Evolutionary conservation across 1,140 invertebrate species (phyloP), one percentile per base, ranked within the genome.

Genomic region (Pachyrhynchus sulphureomaculatus): DNA sequence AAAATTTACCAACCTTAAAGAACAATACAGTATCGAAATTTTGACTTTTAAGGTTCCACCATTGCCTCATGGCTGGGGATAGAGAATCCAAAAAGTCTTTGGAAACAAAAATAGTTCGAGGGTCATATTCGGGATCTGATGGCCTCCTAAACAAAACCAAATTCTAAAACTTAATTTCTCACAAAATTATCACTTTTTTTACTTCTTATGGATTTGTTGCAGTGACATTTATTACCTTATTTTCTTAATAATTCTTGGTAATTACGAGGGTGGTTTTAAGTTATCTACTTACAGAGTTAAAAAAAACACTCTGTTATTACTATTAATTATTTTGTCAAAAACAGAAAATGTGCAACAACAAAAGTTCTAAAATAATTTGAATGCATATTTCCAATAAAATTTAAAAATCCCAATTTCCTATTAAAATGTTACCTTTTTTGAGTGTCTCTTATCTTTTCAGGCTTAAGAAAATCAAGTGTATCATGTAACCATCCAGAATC

Each of bases 1-100:
- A 99, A 78, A 99, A 99, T 80, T 99, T 99, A 1, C 96, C 96
- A 64, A 98, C 88, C 89, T 99, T 99, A 75, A 99, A 99, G 76
- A 99, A 99, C 0, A 99, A 76, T 29, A 99, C 84, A 63, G 91
- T 91, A 73, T 99, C 96, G 77, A 84, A 97, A 78, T 98, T 84
- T 26, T 86, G 75, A 0, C 86, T 81, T 76, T 99, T 99, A 58
- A 99, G 80, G 9, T 90, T 85, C 98, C 98, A 99, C 97, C 97
- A 99, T 72, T 99, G 97, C 8, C 86, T 82, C 81, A 96, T 89
- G 1, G 86, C 92, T 6, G 95, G 95, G 32, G 94, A 95, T 68
- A 90, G 84, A 26, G 79, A 80, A 42, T 86, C 85, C 24, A 89
- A 78, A 73, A 93, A 98, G 21, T 86, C 84, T 1, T 83, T 74